phyloP scores from a whole-genome alignment of 2,113 vertebrate species.

The Pygoscelis adeliae region DNA sequence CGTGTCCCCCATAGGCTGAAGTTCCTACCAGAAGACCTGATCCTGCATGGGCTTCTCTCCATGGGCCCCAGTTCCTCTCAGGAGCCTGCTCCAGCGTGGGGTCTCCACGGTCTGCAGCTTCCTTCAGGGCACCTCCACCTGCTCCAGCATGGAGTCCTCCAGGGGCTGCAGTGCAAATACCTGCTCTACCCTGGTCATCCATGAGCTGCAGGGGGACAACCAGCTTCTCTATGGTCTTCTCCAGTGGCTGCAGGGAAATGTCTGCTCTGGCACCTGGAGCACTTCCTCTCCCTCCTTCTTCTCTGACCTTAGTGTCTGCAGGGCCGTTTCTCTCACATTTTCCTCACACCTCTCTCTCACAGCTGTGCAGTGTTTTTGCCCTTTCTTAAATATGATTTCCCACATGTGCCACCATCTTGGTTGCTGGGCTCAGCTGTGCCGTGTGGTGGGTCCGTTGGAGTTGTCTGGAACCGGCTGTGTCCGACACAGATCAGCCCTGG shows the following conservation, averaged over 20 bases:
- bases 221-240: neutral
- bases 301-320: neutral
- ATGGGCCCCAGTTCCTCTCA: rapidly evolving
- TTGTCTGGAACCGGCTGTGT: rapidly evolving
- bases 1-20: rapidly evolving
- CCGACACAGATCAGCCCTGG: rapidly evolving
- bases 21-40: neutral
- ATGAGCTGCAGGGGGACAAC: neutral
- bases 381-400: neutral
- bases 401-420: neutral
- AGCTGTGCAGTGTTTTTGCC: neutral
- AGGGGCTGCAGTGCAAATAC: neutral
- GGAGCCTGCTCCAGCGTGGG: neutral
- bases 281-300: neutral
- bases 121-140: neutral
- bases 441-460: neutral
- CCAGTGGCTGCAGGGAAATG: neutral
- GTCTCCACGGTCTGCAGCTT: neutral
- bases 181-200: rapidly evolving
- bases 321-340: neutral
- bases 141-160: neutral
- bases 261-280: neutral
- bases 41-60: neutral
- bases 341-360: neutral
- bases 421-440: neutral